Evolutionary conservation across 2,888 invertebrate genomes (phyloP), one percentile per base, ranked within the genome.

Genomic region (Tiliacea aurago): DNA sequence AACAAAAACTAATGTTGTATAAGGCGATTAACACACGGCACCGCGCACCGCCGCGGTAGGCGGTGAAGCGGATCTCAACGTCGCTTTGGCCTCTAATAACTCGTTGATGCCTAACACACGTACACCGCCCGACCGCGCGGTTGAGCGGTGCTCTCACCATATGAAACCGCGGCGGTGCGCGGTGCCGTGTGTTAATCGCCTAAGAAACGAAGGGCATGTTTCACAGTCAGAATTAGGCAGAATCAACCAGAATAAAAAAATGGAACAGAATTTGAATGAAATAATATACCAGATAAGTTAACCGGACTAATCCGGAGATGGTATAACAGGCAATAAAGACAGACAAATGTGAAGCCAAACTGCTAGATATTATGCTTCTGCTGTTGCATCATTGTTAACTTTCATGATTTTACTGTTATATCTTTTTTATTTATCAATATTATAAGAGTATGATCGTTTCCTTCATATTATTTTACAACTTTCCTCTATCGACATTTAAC

Each of bases 341-440:
- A 45, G 1, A 74, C 11, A 28, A 6, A 28, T 63, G 10, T 23
- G 13, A 33, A 49, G n/a, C 11, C 20, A 23, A 74, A 59, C 15
- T 41, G 13, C n/a, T 59, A 23, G 23, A 37, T 41, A 47, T 20
- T 51, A 53, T 9, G 13, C 18, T 33, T 70, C 47, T 47, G 47
- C 15, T 78, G 51, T 71, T 79, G 49, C 37, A 62, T 79, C 47
- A 79, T 51, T 71, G 49, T 45, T 71, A 71, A 61, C 45, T 62
- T 62, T 62, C 56, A 41, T 53, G 13, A 53, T 53, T 58, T 63
- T 51, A 71, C 11, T 63, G 13, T 58, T 62, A 37, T 45, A 51
- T 45, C 23, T 45, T 45, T 5, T n/a, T 51, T 53, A 7, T 33
- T 15, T 49, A 49, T n/a, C 43, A 37, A 37, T n/a, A 51, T 63